Percentiles rank a stretch among this genome's conserved stretches.
Evolutionary conservation across 2,797 vertebrate species (phyloP).

Genomic region (Vespertilio murinus): DNA sequence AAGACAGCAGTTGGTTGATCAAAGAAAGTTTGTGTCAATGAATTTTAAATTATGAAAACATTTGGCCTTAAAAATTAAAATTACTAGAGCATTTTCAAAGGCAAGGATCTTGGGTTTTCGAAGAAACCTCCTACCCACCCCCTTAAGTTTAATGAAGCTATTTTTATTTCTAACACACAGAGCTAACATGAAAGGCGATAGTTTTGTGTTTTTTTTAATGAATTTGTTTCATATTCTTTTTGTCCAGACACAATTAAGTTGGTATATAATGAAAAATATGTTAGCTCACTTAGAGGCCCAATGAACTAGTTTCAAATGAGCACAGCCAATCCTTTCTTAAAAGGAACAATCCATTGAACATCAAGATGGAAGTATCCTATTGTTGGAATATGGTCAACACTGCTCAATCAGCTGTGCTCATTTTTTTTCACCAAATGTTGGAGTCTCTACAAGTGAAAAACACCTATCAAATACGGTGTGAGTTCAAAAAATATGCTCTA

Average conservation of each 20-base stretch:
- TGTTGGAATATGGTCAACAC: background rate
- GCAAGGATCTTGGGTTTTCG: conserved; percentile 40
- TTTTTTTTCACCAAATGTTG: background rate
- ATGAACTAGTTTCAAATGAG: conserved; percentile 29
- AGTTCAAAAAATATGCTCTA: background rate
- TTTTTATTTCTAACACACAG: conserved; percentile 56
- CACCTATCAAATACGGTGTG: background rate
- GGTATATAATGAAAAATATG: conserved; percentile 28
- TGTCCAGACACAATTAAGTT: conserved; percentile 1
- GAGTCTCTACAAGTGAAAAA: background rate
- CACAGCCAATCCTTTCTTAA: background rate
- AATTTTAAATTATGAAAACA: conserved; percentile 68
- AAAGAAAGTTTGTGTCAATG: conserved; percentile 53
- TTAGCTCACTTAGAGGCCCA: background rate
- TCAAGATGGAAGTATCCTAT: background rate
- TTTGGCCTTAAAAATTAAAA: conserved; percentile 48
- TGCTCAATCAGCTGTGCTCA: background rate
- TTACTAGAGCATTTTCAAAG: conserved; percentile 57
- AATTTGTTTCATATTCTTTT: conserved; percentile 2
- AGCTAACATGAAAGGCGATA: conserved; percentile 47
- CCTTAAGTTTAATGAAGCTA: background rate
- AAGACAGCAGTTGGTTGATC: background rate
- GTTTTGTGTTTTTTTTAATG: background rate
- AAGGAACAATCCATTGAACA: background rate
- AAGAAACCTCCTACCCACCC: background rate